Base-by-base conservation (phyloP, 2,888 invertebrate species). In the Polydrusus pterygomalis region DNA sequence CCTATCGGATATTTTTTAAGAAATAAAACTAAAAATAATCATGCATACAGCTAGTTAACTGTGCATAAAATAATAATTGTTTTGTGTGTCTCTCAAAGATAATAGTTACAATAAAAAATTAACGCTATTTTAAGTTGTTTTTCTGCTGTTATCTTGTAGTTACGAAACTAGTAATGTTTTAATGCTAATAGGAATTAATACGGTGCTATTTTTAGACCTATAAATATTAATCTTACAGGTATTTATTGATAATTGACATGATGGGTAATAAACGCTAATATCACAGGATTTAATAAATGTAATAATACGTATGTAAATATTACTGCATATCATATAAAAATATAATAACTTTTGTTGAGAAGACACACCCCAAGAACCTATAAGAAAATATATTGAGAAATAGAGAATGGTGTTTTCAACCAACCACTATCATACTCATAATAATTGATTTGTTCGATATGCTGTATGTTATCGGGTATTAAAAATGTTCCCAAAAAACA, bases 51-150 rank as follows among this genome's bases (percentile, higher is more conserved):
- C 47, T 47, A 47, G 13, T 15, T 47, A 47, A 47, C 47, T 17
- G 15, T 47, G 47, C 47, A 17, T 47, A n/a, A 3, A 25, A 25
- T 25, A 25, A 25, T 47, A 51, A 51, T 51, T 51, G 20, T 51
- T 20, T 51, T 51, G n/a, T n/a, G n/a, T n/a, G 51, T 51, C 51
- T 51, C 51, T 51, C 18, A 18, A 51, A 51, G 51, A 51, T 51
- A 51, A 20, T 8, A 5, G 17, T 9, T 18, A 20, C n/a, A 51
- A 13, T 51, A 51, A 51, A 18, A n/a, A 51, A 51, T 20, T 51
- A 20, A 51, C 13, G 10, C 51, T 51, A 51, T 51, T 51, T 51
- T 51, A 51, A 51, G 51, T 20, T 51, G 51, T 51, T 51, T 51
- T 51, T 51, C 51, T 51, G 9, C 11, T 8, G 51, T 20, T 51